These are phyloP conservation scores for Verasper variegatus DNA, from an alignment of 2,113 vertebrate genomes.

Conservation along the genomic window DNA sequence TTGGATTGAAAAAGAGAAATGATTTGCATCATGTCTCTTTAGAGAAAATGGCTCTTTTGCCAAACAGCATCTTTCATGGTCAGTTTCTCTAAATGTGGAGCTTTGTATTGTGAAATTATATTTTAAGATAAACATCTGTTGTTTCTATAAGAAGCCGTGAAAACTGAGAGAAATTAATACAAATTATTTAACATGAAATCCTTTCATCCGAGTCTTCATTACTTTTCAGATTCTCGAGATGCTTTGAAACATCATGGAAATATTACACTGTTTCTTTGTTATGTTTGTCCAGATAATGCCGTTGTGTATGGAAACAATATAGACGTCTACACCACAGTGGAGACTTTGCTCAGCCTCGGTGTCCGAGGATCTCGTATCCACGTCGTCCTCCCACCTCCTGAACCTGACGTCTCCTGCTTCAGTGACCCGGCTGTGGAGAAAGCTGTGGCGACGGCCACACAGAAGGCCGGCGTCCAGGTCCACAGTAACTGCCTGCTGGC, in stretches of 20 bases:
- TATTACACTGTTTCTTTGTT: not conserved
- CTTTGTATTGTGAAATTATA: no score
- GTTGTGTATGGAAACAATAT: constrained; percentile 90
- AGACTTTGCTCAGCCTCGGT: constrained; percentile 84
- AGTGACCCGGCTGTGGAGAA: constrained; percentile 71
- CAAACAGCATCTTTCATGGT: no score
- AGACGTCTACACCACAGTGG: constrained; percentile 85
- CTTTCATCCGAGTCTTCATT: no score
- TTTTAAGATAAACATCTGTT: no score
- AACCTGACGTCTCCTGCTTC: constrained; percentile 71
- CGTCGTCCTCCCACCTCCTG: constrained; percentile 80
- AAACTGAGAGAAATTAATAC: no score
- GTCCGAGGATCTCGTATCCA: constrained; percentile 83
- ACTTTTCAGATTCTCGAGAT: not conserved
- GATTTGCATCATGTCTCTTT: no score
- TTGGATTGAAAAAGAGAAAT: no score
- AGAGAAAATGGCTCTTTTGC: no score
- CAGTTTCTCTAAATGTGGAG: no score
- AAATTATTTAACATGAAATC: no score
- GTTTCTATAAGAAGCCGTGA: no score
- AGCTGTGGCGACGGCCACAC: constrained; percentile 68
- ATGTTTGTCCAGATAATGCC: constrained; percentile 80
- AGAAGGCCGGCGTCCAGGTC: constrained; percentile 69
- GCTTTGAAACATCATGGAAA: not conserved
- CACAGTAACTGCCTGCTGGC: constrained; percentile 81